Evolutionary conservation across 2,113 vertebrate genomes (phyloP).

Genomic region (Junco hyemalis): DNA sequence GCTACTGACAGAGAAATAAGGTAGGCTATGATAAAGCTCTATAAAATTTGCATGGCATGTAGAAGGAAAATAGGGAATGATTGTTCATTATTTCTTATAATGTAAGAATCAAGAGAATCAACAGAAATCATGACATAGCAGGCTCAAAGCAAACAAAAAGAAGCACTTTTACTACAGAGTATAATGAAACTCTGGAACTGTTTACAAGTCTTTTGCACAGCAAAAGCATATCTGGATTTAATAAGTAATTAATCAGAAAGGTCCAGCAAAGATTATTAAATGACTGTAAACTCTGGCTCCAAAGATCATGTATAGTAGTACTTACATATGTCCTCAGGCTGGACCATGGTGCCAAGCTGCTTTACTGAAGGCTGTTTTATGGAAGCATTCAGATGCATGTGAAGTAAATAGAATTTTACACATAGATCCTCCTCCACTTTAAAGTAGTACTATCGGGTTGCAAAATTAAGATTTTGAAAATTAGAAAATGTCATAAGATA

Average conservation of each 20-base stretch:
- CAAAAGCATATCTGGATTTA: neutral
- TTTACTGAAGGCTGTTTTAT: slow-evolving; percentile 46
- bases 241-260: neutral
- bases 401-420: slow-evolving; percentile 48
- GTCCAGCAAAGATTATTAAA: neutral
- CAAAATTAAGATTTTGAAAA: slow-evolving; percentile 56
- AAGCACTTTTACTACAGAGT: neutral
- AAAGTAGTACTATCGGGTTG: slow-evolving; percentile 40
- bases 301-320: neutral
- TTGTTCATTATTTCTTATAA: neutral
- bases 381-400: slow-evolving; percentile 43
- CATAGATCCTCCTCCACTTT: slow-evolving; percentile 42
- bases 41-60: neutral
- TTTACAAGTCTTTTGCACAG: neutral
- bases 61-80: neutral
- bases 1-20: neutral
- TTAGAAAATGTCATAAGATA: slow-evolving; percentile 9
- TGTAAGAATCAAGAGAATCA: neutral
- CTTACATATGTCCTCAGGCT: neutral
- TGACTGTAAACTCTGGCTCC: slow-evolving; percentile 1
- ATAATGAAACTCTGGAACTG: neutral
- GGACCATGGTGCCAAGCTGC: slow-evolving; percentile 10
- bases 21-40: neutral
- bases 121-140: neutral
- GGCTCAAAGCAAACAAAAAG: neutral